These are phyloP conservation scores for Trichomycterus rosablanca DNA, from an alignment of 2,113 vertebrate genomes.

Conservation along the genomic window DNA sequence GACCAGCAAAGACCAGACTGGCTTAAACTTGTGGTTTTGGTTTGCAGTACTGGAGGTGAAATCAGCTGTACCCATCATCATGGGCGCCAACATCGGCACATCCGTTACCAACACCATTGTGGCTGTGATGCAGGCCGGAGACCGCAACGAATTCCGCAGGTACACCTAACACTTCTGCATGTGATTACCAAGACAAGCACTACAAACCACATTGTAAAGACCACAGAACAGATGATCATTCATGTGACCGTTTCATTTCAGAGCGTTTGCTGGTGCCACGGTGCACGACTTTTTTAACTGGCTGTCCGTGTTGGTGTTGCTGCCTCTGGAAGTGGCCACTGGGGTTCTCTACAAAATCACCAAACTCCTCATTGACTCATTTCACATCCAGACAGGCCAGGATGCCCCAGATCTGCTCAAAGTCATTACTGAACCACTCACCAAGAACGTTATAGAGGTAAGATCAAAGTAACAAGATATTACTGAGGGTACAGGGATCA, in stretches of 20 bases:
- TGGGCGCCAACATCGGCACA: constrained; percentile 97
- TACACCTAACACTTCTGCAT: constrained; percentile 47
- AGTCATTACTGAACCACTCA: constrained; percentile 92
- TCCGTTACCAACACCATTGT: constrained; percentile 95
- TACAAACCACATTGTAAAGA: too few relatives aligned
- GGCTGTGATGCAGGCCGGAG: constrained; percentile 90
- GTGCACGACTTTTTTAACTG: constrained; percentile 98
- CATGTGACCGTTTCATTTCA: constrained; percentile 41
- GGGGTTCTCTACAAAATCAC: constrained; percentile 82
- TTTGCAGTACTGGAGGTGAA: constrained; percentile 77
- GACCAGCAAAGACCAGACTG: too few relatives aligned
- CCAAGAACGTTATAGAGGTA: constrained; percentile 89
- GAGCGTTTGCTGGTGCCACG: constrained; percentile 91
- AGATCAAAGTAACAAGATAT: constrained; percentile 9
- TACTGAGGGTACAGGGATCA: too few relatives aligned
- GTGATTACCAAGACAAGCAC: too few relatives aligned
- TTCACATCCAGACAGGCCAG: constrained; percentile 80
- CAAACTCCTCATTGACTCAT: constrained; percentile 70
- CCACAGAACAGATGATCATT: neutral
- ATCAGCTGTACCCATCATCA: constrained; percentile 87
- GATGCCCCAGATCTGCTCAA: constrained; percentile 87
- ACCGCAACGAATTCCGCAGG: constrained; percentile 93
- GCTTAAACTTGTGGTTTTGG: too few relatives aligned
- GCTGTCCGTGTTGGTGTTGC: constrained; percentile 82
- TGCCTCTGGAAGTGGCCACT: constrained; percentile 82